These are phyloP conservation scores for Drosophila incognita DNA, from an alignment of 2,888 invertebrate species.

Conservation along the genomic window DNA sequence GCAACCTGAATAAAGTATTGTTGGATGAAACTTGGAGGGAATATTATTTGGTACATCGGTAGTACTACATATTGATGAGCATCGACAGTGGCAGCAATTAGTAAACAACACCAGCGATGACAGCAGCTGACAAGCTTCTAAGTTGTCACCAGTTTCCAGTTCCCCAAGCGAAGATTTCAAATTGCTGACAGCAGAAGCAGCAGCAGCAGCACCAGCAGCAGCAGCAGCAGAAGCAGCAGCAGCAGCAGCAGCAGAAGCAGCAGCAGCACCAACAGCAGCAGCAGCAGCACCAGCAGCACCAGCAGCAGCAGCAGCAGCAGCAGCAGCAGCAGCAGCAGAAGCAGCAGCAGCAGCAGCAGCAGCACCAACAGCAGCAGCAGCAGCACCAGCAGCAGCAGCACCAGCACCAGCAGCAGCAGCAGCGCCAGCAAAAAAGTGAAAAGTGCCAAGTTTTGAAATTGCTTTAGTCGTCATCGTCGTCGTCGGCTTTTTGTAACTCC, in stretches of 20 bases:
- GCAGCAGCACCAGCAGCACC: too few relatives aligned
- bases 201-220: too few relatives aligned
- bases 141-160: slow-evolving; percentile 33
- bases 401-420: neutral
- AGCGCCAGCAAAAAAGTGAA: slow-evolving; percentile 61
- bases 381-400: slow-evolving; percentile 39
- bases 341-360: slow-evolving; percentile 25
- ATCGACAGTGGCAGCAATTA: slow-evolving; percentile 46
- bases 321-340: slow-evolving; percentile 31
- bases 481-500: slow-evolving; percentile 5
- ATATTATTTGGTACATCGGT: slow-evolving; percentile 2
- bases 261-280: too few relatives aligned
- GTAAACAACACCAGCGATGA: slow-evolving; percentile 46
- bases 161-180: slow-evolving; percentile 51
- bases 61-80: slow-evolving; percentile 8
- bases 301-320: slow-evolving; percentile 3
- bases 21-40: neutral
- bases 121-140: slow-evolving; percentile 53
- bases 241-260: too few relatives aligned
- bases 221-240: slow-evolving; percentile 44
- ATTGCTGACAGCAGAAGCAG: slow-evolving; percentile 37
- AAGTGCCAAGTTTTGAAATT: slow-evolving; percentile 61
- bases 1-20: neutral
- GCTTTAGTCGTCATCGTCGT: slow-evolving; percentile 12
- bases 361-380: slow-evolving; percentile 15